Conservation (phyloP, 2,888 invertebrate species). For the Cyaniris semiargus region DNA sequence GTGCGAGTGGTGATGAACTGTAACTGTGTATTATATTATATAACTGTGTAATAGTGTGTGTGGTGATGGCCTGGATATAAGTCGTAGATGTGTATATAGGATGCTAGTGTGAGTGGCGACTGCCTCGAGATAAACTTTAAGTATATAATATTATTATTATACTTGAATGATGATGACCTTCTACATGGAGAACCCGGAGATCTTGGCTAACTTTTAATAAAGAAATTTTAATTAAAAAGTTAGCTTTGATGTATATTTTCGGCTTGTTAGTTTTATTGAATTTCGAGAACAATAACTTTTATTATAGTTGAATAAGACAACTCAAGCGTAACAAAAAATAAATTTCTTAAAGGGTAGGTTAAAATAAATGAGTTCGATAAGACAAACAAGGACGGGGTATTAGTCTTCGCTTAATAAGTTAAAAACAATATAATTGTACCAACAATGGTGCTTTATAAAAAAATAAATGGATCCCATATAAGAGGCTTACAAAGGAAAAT, state of each 20-base stretch:
- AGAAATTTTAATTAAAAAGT: not conserved
- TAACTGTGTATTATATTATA: constrained; percentile 81
- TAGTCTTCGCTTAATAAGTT: constrained; percentile 5
- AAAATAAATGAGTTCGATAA: not conserved
- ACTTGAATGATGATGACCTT: not conserved
- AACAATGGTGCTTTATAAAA: constrained; percentile 8
- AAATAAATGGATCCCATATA: constrained; percentile 20
- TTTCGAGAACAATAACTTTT: not conserved
- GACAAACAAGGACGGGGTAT: constrained; percentile 1
- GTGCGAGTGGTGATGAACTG: constrained; percentile 85
- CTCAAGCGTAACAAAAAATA: not conserved
- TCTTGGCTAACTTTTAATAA: not conserved
- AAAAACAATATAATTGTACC: constrained; percentile 1
- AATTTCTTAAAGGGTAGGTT: not conserved
- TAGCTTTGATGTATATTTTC: not conserved
- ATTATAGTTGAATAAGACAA: not conserved
- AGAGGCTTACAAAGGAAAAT: constrained; percentile 25
- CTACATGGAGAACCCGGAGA: too few relatives aligned
- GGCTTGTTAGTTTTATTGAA: not conserved
- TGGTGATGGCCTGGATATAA: constrained; percentile 83
- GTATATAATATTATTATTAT: not conserved
- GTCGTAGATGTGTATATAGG: too few relatives aligned
- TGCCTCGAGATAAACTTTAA: not conserved
- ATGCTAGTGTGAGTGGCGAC: not conserved
- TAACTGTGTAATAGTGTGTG: too few relatives aligned